A percentile compares a stretch with the other conserved stretches of the same genome.
phyloP scores from a whole-genome alignment of 2,797 vertebrate species.

The Gymnoscopelus braueri region DNA sequence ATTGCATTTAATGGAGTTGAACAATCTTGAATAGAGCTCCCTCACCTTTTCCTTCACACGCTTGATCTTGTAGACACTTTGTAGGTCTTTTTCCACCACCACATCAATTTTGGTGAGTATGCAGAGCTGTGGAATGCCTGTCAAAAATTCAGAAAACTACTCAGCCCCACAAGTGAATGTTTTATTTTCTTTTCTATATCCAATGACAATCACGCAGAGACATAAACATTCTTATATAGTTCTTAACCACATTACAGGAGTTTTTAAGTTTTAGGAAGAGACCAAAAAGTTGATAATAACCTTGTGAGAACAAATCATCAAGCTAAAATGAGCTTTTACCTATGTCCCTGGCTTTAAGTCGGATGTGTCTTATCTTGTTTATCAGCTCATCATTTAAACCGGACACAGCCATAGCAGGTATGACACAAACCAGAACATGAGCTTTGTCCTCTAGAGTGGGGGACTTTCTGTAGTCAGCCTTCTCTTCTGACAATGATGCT shows the following conservation, averaged over 20 bases:
- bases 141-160: neutral
- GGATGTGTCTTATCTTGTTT: constrained; percentile 40
- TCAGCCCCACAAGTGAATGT: neutral
- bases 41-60: constrained; percentile 45
- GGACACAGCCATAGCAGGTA: neutral
- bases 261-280: no score
- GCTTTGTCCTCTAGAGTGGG: constrained; percentile 20
- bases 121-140: constrained; percentile 46
- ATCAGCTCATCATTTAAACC: neutral
- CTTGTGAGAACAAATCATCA: neutral
- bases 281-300: no score
- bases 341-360: constrained; percentile 37
- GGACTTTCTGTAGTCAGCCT: neutral
- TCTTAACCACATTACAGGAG: no score
- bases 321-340: constrained; percentile 27
- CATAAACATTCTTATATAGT: no score
- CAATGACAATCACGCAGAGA: no score
- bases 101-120: constrained; percentile 57
- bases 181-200: no score
- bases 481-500: neutral
- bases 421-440: constrained; percentile 49
- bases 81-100: constrained; percentile 1
- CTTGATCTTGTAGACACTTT: constrained; percentile 13
- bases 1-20: no score
- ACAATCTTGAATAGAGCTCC: no score